phyloP scores from a whole-genome alignment of 2,888 invertebrate species.

The Drosophila ustulata region DNA sequence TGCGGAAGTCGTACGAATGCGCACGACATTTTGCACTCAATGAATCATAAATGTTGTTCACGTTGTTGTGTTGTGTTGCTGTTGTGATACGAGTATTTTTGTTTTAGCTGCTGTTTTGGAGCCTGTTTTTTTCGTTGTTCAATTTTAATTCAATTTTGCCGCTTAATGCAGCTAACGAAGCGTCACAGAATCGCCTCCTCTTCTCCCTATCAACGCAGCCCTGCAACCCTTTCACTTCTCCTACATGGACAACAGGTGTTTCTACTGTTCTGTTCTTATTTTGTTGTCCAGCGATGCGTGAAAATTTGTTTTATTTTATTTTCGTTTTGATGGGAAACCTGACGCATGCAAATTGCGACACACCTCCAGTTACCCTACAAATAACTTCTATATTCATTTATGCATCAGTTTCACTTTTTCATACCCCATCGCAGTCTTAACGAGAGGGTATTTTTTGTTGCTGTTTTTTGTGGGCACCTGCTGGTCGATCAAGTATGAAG shows the following conservation, averaged over 20 bases:
- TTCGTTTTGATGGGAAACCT: slow-evolving; percentile 30
- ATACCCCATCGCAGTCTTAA: background rate
- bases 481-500: slow-evolving; percentile 22
- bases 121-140: slow-evolving; percentile 24
- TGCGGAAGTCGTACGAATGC: slow-evolving; percentile 66
- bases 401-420: background rate
- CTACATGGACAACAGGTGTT: slow-evolving; percentile 64
- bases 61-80: slow-evolving; percentile 11
- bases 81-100: slow-evolving; percentile 5
- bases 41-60: slow-evolving; percentile 62
- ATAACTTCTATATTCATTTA: background rate
- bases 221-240: background rate
- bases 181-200: slow-evolving; percentile 37
- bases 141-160: slow-evolving; percentile 55
- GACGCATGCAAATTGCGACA: slow-evolving; percentile 43
- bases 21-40: slow-evolving; percentile 67
- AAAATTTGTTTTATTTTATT: slow-evolving; percentile 36
- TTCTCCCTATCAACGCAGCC: background rate
- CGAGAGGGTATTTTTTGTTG: slow-evolving; percentile 27
- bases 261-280: slow-evolving; percentile 30
- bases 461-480: background rate
- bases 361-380: slow-evolving; percentile 22
- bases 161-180: slow-evolving; percentile 66
- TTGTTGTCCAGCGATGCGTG: slow-evolving; percentile 56
- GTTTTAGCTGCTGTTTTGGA: slow-evolving; percentile 13